Base-by-base conservation (phyloP, 2,113 vertebrate genomes). In the Tympanuchus pallidicinctus region DNA sequence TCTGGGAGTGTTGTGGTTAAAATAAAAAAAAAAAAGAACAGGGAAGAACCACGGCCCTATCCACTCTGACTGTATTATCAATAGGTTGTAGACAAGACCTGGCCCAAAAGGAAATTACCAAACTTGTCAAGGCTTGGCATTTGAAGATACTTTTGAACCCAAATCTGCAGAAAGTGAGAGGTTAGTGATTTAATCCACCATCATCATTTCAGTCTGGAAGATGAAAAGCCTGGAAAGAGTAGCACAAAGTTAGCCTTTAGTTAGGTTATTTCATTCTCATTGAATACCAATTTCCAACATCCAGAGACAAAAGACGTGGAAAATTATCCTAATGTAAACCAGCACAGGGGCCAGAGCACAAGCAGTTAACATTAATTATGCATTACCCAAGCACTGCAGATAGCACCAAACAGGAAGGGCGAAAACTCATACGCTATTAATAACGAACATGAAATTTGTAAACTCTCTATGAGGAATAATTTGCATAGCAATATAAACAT, bases 401-500 rank as follows among this genome's bases (percentile, higher is more conserved):
- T 97, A 98, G 97, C 94, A 97, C 91, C 92, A 93, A 96, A 97
- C 96, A 95, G 95, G 96, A 96, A 93, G 89, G 80, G n/a, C n/a
- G 5, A 86, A 93, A 97, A 91, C 96, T 97, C 96, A 95, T 97
- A 97, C 91, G 93, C 90, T 97, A 97, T 98, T 98, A 98, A 98
- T 98, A 98, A 98, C 97, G 95, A 96, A 98, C 97, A 97, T 95
- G 96, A 97, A 97, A 97, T 97, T 97, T 97, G 97, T 98, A 97
- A 98, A 98, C 91, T 96, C 94, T 97, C 97, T 97, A 95, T 95
- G 89, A 98, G 97, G 97, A 97, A 97, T 97, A 97, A 98, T 98
- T 98, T 98, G 97, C 98, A 98, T 98, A 92, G 96, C 92, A 97
- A 95, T 97, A 98, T 97, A 98, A 98, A 97, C 96, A 97, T 77